These are phyloP conservation scores for Passer montanus DNA, from an alignment of 2,113 vertebrate genomes.

Conservation along the genomic window DNA sequence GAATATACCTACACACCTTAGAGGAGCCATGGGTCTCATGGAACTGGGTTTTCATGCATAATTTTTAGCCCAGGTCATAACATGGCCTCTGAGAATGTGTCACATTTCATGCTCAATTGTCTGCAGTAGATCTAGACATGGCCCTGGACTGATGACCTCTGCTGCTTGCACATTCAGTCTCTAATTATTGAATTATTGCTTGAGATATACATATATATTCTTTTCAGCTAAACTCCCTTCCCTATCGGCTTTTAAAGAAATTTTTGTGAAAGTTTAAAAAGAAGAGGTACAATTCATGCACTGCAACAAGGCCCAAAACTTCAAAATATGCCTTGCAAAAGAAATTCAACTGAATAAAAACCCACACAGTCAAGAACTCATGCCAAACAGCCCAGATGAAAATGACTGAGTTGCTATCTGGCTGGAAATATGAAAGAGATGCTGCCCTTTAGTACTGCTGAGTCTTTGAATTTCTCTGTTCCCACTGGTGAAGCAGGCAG, in stretches of 20 bases:
- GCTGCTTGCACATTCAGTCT: neutral
- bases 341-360: neutral
- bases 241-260: neutral
- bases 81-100: neutral
- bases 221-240: neutral
- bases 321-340: neutral
- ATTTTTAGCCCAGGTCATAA: neutral
- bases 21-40: neutral
- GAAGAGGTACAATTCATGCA: neutral
- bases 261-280: neutral
- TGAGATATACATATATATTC: neutral
- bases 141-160: neutral
- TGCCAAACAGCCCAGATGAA: neutral
- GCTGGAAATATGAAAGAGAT: neutral
- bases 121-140: neutral
- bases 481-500: neutral
- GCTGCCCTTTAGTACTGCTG: neutral
- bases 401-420: neutral
- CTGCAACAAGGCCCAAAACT: neutral
- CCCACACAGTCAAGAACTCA: neutral
- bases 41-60: neutral
- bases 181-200: neutral
- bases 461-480: neutral
- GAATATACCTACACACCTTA: neutral
- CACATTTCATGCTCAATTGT: neutral